Evolutionary conservation across 2,797 vertebrate genomes (phyloP).

Genomic region (Natrix natrix): DNA sequence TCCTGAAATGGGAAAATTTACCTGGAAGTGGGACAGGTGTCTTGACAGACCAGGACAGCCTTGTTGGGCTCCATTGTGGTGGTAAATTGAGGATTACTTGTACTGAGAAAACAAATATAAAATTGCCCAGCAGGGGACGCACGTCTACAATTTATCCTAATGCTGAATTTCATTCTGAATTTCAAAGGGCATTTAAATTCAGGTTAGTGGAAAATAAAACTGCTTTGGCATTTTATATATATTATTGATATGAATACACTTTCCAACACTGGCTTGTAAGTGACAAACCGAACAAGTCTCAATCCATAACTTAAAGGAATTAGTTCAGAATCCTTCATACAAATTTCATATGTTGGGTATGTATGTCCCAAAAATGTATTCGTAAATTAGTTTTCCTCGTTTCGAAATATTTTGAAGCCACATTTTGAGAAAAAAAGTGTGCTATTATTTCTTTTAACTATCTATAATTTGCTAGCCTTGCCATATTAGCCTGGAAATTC

Average conservation of each 20-base stretch:
- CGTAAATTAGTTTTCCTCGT: background rate
- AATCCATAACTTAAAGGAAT: background rate
- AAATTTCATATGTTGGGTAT: background rate
- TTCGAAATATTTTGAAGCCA: background rate
- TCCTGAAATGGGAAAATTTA: background rate
- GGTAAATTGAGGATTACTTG: background rate
- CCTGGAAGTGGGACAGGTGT: background rate
- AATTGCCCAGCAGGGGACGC: background rate
- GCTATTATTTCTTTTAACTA: background rate
- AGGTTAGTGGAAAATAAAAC: background rate
- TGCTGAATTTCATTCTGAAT: background rate
- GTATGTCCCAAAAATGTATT: background rate
- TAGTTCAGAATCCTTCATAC: background rate
- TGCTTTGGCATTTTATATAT: background rate
- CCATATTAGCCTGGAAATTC: background rate
- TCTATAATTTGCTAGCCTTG: background rate
- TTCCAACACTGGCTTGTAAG: background rate
- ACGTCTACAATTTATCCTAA: background rate
- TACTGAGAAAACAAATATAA: background rate
- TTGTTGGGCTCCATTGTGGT: background rate
- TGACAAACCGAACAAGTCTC: background rate
- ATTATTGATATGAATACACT: background rate
- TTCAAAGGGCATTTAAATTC: background rate
- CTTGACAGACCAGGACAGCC: background rate
- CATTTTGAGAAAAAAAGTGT: background rate